Evolutionary conservation across 2,113 vertebrate species (phyloP).

Genomic region (Colius striatus): DNA sequence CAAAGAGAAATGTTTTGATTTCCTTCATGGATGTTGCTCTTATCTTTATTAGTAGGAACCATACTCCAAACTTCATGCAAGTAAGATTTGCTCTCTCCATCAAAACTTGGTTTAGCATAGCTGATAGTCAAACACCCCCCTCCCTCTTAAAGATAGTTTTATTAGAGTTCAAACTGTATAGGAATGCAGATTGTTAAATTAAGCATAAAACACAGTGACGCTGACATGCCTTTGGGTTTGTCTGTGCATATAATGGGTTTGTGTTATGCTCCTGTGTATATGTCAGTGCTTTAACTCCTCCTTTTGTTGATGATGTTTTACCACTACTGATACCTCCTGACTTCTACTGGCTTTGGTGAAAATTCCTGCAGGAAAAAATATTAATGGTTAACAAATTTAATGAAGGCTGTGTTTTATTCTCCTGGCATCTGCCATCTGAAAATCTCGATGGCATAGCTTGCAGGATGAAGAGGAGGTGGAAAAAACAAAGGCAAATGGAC

Average conservation of each 20-base stretch:
- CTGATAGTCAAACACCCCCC: not conserved
- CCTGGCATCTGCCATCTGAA: not conserved
- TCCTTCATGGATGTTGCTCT: not conserved
- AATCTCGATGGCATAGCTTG: not conserved
- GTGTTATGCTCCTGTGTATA: not conserved
- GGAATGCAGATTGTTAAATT: not conserved
- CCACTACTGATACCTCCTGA: fast-evolving
- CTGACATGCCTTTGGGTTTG: not conserved
- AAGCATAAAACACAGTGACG: not conserved
- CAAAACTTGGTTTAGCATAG: not conserved
- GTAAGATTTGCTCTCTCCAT: not conserved
- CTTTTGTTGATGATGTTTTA: not conserved
- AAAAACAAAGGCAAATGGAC: not conserved
- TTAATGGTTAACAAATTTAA: not conserved
- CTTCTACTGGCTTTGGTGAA: not conserved
- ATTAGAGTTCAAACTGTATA: not conserved
- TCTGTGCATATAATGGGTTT: not conserved
- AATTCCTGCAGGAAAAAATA: not conserved
- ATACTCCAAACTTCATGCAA: not conserved
- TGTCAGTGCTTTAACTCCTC: not conserved
- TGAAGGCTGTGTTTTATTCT: not conserved
- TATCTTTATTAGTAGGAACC: not conserved
- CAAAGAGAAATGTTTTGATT: not conserved
- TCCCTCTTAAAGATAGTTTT: not conserved
- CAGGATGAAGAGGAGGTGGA: not conserved